These are phyloP conservation scores for Chrysotoxum bicinctum DNA, from an alignment of 2,888 invertebrate genomes.

Conservation along the genomic window DNA sequence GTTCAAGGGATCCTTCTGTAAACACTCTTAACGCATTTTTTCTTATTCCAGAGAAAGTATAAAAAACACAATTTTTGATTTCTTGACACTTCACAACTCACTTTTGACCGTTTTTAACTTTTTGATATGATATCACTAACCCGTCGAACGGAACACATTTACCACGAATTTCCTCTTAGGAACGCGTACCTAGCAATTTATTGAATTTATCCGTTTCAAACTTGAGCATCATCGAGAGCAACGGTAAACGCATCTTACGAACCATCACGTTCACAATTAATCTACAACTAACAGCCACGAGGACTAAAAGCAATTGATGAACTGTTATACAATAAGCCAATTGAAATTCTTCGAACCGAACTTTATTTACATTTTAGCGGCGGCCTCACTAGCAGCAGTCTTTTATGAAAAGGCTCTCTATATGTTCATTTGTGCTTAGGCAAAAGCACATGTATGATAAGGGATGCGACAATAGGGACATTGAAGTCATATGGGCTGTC, in stretches of 20 bases:
- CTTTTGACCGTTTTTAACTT: not conserved
- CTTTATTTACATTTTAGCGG: conserved; percentile 58
- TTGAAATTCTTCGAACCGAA: not conserved
- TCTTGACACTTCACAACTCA: not conserved
- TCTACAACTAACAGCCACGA: conserved; percentile 64
- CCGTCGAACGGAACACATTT: not conserved
- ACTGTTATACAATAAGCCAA: conserved; percentile 55
- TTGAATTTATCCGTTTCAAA: not conserved
- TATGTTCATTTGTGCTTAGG: not conserved
- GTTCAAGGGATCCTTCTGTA: not conserved
- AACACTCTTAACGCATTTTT: conserved; percentile 1
- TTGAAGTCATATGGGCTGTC: not conserved
- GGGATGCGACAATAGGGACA: not conserved
- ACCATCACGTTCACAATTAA: conserved; percentile 51
- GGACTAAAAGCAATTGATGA: conserved; percentile 42
- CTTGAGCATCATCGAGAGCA: conserved; percentile 11
- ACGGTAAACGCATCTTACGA: conserved; percentile 37
- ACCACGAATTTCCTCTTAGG: not conserved
- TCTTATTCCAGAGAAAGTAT: not conserved
- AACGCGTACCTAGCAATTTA: not conserved
- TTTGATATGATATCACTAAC: not conserved
- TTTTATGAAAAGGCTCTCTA: not conserved
- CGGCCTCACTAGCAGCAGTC: not conserved
- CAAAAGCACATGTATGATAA: conserved; percentile 45
- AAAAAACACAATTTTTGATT: not conserved